Evolutionary conservation across 2,113 vertebrate species (phyloP).

Genomic region (Diphyllodes magnificus): DNA sequence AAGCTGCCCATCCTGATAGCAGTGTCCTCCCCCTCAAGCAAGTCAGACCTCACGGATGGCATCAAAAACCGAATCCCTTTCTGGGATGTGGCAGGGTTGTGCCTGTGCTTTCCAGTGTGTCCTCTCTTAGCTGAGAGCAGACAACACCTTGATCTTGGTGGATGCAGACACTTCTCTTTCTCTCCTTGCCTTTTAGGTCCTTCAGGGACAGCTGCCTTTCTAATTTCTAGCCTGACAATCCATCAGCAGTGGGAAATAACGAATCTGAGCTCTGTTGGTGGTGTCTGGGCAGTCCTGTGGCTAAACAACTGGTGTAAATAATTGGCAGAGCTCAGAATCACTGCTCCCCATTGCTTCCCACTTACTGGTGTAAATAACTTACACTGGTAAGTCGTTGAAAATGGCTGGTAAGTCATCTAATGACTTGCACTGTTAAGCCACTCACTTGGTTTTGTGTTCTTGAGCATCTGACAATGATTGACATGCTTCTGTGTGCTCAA

Average conservation of each 20-base stretch:
- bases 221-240: neutral
- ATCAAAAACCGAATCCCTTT: neutral
- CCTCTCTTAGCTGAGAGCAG: neutral
- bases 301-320: neutral
- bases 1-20: neutral
- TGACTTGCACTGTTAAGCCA: neutral
- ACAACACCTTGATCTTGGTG: neutral
- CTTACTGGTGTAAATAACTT: neutral
- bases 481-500: neutral
- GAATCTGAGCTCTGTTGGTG: neutral
- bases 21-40: neutral
- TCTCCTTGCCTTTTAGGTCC: neutral
- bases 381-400: neutral
- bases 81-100: neutral
- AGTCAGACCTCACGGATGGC: neutral
- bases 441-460: neutral
- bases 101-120: neutral
- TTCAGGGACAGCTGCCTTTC: neutral
- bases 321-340: neutral
- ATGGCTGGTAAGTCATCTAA: neutral
- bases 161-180: neutral
- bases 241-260: neutral
- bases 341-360: neutral
- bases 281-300: neutral
- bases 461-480: neutral